Base-by-base conservation (phyloP, 2,888 invertebrate genomes). In the Pasiphila rectangulata region DNA sequence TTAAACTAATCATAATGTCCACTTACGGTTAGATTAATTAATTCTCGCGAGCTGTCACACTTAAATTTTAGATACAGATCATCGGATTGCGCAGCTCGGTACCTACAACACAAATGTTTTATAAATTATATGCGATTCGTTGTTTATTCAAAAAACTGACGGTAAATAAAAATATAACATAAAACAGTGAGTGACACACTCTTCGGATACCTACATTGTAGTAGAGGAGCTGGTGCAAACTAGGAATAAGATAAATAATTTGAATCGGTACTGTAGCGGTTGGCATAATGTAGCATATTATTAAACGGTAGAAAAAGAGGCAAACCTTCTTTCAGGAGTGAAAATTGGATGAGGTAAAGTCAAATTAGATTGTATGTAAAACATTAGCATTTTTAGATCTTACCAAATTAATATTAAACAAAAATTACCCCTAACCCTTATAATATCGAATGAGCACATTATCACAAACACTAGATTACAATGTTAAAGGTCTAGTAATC, bases 111-210 rank as follows among this genome's bases (percentile, higher is more conserved):
- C 64, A 68, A 63, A 65, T 67, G 72, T 75, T 66, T 65, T 74
- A 73, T 78, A 75, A 70, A 69, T 75, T 69, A 68, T 75, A 82
- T 77, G 75, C 77, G 76, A 82, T 79, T 75, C 74, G 73, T 78
- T 82, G 77, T 81, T 83, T 82, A 84, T 83, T 83, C 75, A 80
- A 83, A 81, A 74, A 72, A 77, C 78, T 85, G 84, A 81, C 75
- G 84, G n/a, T n/a, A 83, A 85, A 86, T 81, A 69, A 79, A 79
- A 77, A 80, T 79, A 17, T 71, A 72, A 64, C 74, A 68, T 63
- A 75, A 67, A 73, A 75, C 73, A 67, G 64, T 63, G 68, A 64
- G 61, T 67, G 69, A 69, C 69, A 67, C 74, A 61, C 51, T 42
- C 37, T 30, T 2, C 16, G 41, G 7, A 23, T 46, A 40, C 24